phyloP scores from a whole-genome alignment of 2,888 invertebrate species.

The Eudemis profundana region DNA sequence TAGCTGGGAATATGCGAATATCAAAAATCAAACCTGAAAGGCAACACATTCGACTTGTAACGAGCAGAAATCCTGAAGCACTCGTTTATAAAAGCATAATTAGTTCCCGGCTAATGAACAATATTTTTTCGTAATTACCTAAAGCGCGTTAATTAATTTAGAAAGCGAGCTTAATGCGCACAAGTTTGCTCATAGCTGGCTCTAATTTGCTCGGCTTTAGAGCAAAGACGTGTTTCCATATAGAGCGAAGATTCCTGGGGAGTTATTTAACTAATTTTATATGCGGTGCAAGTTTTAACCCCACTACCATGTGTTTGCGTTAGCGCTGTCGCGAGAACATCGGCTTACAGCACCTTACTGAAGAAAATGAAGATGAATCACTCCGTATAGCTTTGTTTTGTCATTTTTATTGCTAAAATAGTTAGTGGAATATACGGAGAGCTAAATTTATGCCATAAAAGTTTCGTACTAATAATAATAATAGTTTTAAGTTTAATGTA shows the following conservation, averaged over 20 bases:
- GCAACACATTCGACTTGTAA: conserved; percentile 46
- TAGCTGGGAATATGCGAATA: too few relatives aligned
- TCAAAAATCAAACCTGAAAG: neutral
- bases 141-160: conserved; percentile 75
- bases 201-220: conserved; percentile 74
- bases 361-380: conserved; percentile 35
- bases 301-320: conserved; percentile 72
- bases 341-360: conserved; percentile 10
- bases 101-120: conserved; percentile 59
- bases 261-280: conserved; percentile 81
- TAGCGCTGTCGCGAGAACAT: conserved; percentile 58
- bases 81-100: conserved; percentile 49
- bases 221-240: conserved; percentile 81
- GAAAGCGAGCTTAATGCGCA: conserved; percentile 68
- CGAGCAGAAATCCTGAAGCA: conserved; percentile 27
- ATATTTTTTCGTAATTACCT: conserved; percentile 71
- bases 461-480: too few relatives aligned
- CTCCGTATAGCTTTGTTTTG: neutral
- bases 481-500: too few relatives aligned
- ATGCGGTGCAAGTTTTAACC: conserved; percentile 77
- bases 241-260: conserved; percentile 67
- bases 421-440: neutral
- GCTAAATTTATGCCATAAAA: neutral
- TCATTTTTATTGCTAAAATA: neutral
- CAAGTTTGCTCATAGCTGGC: conserved; percentile 60